Percentiles rank a stretch among this genome's conserved stretches.
phyloP scores from a whole-genome alignment of 2,797 vertebrate species.

The Champsocephalus gunnari region DNA sequence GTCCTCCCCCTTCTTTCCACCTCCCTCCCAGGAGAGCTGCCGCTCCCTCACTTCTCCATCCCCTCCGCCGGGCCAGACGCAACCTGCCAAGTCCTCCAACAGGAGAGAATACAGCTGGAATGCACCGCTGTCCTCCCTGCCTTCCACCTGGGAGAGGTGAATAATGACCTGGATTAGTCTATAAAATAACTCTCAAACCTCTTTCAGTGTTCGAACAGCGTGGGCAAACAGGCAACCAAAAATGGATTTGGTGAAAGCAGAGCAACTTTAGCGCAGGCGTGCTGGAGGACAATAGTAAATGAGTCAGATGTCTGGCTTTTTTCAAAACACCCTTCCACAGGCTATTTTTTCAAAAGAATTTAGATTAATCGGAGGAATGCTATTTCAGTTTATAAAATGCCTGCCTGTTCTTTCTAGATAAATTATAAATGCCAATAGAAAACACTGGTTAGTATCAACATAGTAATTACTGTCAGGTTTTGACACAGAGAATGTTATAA shows the following conservation, averaged over 20 bases:
- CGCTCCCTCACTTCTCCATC: slow-evolving; percentile 86
- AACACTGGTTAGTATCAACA: slow-evolving; percentile 77
- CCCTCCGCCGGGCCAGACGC: slow-evolving; percentile 80
- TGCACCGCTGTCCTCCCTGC: slow-evolving; percentile 82
- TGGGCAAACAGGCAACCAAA: slow-evolving; percentile 71
- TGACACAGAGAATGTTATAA: slow-evolving; percentile 63
- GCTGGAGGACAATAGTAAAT: slow-evolving; percentile 63
- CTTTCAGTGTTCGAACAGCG: slow-evolving; percentile 62
- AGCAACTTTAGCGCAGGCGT: slow-evolving; percentile 61
- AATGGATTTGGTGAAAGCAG: slow-evolving; percentile 65
- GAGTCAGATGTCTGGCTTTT: slow-evolving; percentile 78
- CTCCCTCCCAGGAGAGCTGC: slow-evolving; percentile 79
- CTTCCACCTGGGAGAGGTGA: slow-evolving; percentile 85
- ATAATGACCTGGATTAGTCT: slow-evolving; percentile 80
- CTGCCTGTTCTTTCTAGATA: slow-evolving; percentile 67
- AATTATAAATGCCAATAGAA: slow-evolving; percentile 72
- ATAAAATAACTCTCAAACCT: slow-evolving; percentile 78
- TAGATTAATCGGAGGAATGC: slow-evolving; percentile 78
- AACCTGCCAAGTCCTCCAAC: slow-evolving; percentile 88
- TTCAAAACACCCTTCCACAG: slow-evolving; percentile 77
- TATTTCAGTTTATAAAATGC: slow-evolving; percentile 76
- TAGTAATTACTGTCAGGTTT: slow-evolving; percentile 75
- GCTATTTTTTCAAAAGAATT: slow-evolving; percentile 75
- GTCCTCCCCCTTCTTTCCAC: slow-evolving; percentile 81
- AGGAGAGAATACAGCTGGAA: slow-evolving; percentile 86